phyloP scores from a whole-genome alignment of 1,140 invertebrate genomes.

The Penaeus chinensis region DNA sequence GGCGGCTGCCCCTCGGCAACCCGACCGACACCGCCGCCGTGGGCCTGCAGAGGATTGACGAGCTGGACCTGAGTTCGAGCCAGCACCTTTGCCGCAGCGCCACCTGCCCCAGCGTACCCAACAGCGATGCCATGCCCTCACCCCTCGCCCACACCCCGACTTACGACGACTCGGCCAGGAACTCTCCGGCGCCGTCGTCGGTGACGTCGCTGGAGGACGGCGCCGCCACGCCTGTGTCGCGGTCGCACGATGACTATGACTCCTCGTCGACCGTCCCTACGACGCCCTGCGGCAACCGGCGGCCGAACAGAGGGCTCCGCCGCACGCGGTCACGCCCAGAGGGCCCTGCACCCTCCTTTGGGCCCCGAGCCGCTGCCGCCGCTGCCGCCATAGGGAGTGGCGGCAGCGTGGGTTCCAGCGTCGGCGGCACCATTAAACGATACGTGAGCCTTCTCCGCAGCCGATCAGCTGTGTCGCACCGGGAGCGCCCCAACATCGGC shows the following conservation, averaged over 20 bases:
- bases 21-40: slow-evolving; percentile 52
- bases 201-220: slow-evolving; percentile 7
- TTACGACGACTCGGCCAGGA: slow-evolving; percentile 69
- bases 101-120: slow-evolving; percentile 62
- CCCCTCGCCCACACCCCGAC: slow-evolving; percentile 59
- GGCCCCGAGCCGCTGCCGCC: slow-evolving; percentile 29
- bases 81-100: slow-evolving; percentile 55
- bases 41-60: slow-evolving; percentile 43
- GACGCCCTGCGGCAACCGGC: slow-evolving; percentile 31
- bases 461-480: slow-evolving; percentile 53
- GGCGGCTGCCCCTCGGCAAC: slow-evolving; percentile 63
- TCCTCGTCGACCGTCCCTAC: slow-evolving; percentile 31
- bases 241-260: slow-evolving; percentile 36
- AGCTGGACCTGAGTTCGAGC: slow-evolving; percentile 50
- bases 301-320: slow-evolving; percentile 43
- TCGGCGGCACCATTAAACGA: slow-evolving; percentile 50
- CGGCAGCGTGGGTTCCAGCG: slow-evolving; percentile 34
- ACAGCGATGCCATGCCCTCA: slow-evolving; percentile 53
- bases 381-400: slow-evolving; percentile 21
- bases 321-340: slow-evolving; percentile 50
- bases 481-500: slow-evolving; percentile 44
- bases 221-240: slow-evolving; percentile 65
- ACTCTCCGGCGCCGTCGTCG: slow-evolving; percentile 65
- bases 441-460: slow-evolving; percentile 53
- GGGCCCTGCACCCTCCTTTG: slow-evolving; percentile 49